A percentile compares a stretch with the other conserved stretches of the same genome.
Conservation (phyloP, 2,113 vertebrate species). For the Sturnira hondurensis region DNA sequence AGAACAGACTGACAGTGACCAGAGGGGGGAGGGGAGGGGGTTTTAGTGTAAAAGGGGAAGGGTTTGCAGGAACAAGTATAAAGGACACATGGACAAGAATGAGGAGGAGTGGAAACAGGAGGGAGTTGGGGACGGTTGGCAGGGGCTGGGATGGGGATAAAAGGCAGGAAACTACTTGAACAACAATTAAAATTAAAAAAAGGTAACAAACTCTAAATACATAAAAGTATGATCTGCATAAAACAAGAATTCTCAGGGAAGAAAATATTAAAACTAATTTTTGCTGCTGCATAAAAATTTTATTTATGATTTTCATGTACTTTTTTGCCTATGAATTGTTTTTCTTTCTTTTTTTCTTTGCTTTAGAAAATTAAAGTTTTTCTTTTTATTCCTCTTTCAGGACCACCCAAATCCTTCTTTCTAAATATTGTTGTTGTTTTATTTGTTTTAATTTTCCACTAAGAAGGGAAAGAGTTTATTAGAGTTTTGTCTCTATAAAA, state of each 20-base stretch:
- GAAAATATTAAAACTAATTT: not conserved
- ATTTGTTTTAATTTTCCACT: not conserved
- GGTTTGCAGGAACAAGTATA: too few species aligned
- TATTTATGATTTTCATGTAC: not conserved
- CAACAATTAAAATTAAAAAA: too few species aligned
- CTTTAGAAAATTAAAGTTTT: not conserved
- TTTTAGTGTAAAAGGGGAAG: too few species aligned
- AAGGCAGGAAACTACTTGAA: too few species aligned
- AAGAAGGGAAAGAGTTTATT: not conserved
- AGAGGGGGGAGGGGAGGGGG: too few species aligned
- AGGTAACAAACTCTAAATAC: not conserved
- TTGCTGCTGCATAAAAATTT: not conserved
- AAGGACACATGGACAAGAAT: too few species aligned
- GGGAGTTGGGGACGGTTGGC: too few species aligned
- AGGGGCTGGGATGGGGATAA: too few species aligned
- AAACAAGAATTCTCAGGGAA: not conserved
- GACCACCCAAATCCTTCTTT: not conserved
- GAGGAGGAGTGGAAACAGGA: too few species aligned
- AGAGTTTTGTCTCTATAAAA: not conserved
- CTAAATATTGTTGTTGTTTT: not conserved
- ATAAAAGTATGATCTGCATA: not conserved
- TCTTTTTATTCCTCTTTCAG: not conserved
- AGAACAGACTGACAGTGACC: too few species aligned
- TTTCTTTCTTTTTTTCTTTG: not conserved
- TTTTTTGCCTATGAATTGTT: not conserved